Percentiles rank a stretch among this genome's conserved stretches.
These are phyloP conservation scores for Sebastolobus alascanus DNA, from an alignment of 2,797 vertebrate genomes.

Conservation along the genomic window DNA sequence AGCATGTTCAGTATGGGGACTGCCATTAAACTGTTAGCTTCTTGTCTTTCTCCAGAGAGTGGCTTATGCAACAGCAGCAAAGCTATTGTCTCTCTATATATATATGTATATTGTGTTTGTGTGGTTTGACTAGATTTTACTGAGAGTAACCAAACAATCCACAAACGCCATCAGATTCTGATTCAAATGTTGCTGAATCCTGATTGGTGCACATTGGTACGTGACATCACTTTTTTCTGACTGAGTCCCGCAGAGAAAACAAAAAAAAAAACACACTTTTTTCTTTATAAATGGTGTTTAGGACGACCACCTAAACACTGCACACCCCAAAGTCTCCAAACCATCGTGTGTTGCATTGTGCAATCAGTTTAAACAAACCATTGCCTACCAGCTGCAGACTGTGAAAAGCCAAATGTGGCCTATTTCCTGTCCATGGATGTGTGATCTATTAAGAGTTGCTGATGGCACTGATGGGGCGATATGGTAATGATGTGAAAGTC, in stretches of 20 bases:
- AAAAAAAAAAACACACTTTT: neutral
- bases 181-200: neutral
- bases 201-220: neutral
- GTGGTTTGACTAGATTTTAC: neutral
- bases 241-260: neutral
- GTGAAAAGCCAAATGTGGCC: constrained; percentile 14
- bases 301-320: neutral
- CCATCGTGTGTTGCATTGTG: neutral
- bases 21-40: neutral
- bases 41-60: neutral
- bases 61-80: neutral
- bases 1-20: neutral
- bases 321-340: neutral
- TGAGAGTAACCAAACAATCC: neutral
- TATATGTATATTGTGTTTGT: neutral
- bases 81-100: neutral
- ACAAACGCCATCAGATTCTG: neutral
- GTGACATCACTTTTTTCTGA: neutral
- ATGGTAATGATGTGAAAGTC: constrained; percentile 55
- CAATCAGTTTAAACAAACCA: neutral
- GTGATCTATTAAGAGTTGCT: constrained; percentile 40
- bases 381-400: constrained; percentile 16
- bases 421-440: constrained; percentile 24
- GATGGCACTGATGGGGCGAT: constrained; percentile 50
- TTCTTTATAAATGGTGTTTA: neutral